Evolutionary conservation across 2,113 vertebrate genomes (phyloP), one percentile per base, ranked within the genome.

Genomic region (Crocuta crocuta): DNA sequence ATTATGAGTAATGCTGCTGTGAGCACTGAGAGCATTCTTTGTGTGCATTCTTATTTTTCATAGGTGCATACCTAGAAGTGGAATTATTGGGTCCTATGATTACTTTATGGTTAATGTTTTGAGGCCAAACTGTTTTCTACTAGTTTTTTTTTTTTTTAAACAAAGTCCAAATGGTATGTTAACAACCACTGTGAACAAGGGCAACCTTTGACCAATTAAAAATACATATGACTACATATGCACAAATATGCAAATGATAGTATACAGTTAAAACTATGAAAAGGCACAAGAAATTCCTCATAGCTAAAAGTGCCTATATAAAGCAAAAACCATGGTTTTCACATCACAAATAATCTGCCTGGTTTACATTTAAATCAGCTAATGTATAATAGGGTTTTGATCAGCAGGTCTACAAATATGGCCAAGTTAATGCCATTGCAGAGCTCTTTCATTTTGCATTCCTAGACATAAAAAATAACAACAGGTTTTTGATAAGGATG

Each of bases 71-170:
- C 6, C 10, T 83, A 53, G 53, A 16, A 87, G n/a, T 79, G 4
- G 11, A 82, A 86, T 74, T 83, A 0, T 63, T 94, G 31, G 11
- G 11, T 92, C 55, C 48, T 89, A 78, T 73, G 35, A 31, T 88
- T 94, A 91, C 7, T 50, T 3, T 70, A 13, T 91, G 45, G 89
- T 92, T 53, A 94, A 31, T 74, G 63, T 79, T 93, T 91, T 89
- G 31, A 70, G 19, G 55, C 7, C 10, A 70, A 74, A 63, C 4
- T 71, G 2, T 50, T 91, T 83, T 74, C 23, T 76, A 78, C 5
- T 91, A 28, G 66, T 53, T 97, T 76, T 21, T 16, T 35, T 35
- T 35, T 35, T 95, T 92, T 94, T 71, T 78, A 84, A 89, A 86
- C 48, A 86, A 91, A 73, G 9, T 94, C 7, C 28, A 93, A 65